Evolutionary conservation across 2,888 invertebrate genomes (phyloP), one percentile per base, ranked within the genome.

Genomic region (Tetragnatha montana): DNA sequence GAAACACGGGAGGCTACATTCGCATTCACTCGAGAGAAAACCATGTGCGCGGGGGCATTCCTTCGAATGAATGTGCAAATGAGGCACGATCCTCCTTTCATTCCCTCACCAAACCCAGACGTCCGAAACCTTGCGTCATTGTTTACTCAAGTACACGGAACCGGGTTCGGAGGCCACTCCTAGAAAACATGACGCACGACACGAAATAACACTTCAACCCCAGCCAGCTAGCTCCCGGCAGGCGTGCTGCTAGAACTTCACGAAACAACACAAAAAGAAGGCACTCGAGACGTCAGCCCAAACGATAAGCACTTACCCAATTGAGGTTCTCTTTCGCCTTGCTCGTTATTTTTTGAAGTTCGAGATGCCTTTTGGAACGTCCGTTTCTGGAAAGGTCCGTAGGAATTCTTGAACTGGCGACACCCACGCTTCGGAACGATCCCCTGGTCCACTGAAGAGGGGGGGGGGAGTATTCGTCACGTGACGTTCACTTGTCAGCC

Each of bases 401-500:
- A 51, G 49, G 47, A 69, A 86, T 79, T 85, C 47, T 51, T 21
- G 14, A 47, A 49, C 35, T 19, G 51, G 50, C 76, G 60, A 83
- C 89, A 74, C 89, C 89, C 85, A 89, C 89, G 89, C 89, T 60
- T 76, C 19, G 73, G 17, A 83, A 88, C 73, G 78, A 17, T 83
- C 50, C 83, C 83, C 83, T 49, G 74, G 82, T 17, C 51, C 22
- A 35, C 47, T 76, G 69, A 74, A 73, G 69, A 74, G 69, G 60
- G 60, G 60, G 6, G 60, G 17, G 8, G 21, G 60, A 22, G 21
- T 35, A 22, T 76, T 49, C 70, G 81, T 81, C 81, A 76, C 87
- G 81, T 87, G 87, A 76, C 51, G 73, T 74, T 47, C 80, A 87
- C 80, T 87, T 69, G 14, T 17, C 81, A 81, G 81, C 87, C 87